Percentiles rank a stretch among this genome's conserved stretches.
phyloP scores from a whole-genome alignment of 2,888 invertebrate species.

The Dysmachus trigonus region DNA sequence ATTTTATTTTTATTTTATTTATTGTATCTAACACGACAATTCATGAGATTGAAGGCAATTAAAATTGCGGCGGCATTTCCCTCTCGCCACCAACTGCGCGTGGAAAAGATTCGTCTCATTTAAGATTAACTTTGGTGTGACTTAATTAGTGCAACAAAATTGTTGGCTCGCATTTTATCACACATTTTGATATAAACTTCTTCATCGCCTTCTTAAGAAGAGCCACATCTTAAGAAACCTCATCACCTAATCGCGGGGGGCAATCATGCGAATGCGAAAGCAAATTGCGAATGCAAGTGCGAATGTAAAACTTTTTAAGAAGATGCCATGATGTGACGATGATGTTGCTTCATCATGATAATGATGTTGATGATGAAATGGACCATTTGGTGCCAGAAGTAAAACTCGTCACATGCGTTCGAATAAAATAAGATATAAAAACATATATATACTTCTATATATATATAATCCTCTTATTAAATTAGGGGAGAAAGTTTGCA shows the following conservation, averaged over 20 bases:
- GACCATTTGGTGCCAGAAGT: neutral
- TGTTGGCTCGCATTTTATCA: neutral
- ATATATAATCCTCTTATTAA: neutral
- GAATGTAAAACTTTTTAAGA: neutral
- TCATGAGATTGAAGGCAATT: neutral
- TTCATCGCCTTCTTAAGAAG: neutral
- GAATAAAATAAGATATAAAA: neutral
- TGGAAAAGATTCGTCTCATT: neutral
- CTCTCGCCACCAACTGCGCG: neutral
- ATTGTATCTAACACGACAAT: neutral
- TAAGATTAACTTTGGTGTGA: conserved; percentile 21
- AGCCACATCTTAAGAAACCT: neutral
- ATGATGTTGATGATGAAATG: neutral
- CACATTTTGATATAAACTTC: neutral
- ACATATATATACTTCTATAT: neutral
- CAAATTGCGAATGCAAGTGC: no score
- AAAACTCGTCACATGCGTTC: neutral
- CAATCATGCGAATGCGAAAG: conserved; percentile 11
- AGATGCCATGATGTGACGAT: neutral
- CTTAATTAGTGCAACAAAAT: conserved; percentile 17
- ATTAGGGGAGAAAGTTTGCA: no score
- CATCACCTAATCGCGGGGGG: conserved; percentile 3
- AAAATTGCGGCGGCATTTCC: neutral
- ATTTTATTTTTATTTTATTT: neutral
- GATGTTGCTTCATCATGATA: neutral